Conservation (phyloP, 2,113 vertebrate species). For the Sorex araneus region DNA sequence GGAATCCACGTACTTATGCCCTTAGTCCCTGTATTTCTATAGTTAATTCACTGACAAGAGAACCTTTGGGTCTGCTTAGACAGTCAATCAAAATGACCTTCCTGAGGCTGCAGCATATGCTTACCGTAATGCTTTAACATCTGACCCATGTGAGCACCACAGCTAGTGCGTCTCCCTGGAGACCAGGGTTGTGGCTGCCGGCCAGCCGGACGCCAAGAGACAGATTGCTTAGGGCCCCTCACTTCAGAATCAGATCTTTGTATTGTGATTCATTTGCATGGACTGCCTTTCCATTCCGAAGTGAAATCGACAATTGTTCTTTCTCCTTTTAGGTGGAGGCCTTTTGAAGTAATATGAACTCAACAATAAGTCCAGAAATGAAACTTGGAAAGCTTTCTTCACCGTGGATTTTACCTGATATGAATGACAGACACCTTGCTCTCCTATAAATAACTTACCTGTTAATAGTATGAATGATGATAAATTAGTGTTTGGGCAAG, state of each 20-base stretch:
- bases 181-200: background rate
- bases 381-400: slow-evolving; percentile 48
- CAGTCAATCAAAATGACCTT: background rate
- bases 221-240: background rate
- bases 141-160: background rate
- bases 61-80: background rate
- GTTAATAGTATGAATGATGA: slow-evolving; percentile 33
- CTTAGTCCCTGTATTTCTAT: background rate
- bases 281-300: slow-evolving; percentile 57
- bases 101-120: background rate
- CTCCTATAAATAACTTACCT: slow-evolving; percentile 38
- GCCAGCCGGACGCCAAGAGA: background rate
- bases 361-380: background rate
- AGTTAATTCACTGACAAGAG: background rate
- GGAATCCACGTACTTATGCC: background rate
- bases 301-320: slow-evolving; percentile 65
- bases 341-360: slow-evolving; percentile 73
- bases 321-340: slow-evolving; percentile 61
- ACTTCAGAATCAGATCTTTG: slow-evolving; percentile 28
- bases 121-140: background rate
- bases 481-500: slow-evolving; percentile 67
- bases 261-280: slow-evolving; percentile 44
- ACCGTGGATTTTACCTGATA: slow-evolving; percentile 40
- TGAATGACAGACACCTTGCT: background rate
- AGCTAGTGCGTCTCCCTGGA: background rate